These are phyloP conservation scores for Oscheius sp. DNA, from an alignment of 2,888 invertebrate genomes.

Conservation along the genomic window DNA sequence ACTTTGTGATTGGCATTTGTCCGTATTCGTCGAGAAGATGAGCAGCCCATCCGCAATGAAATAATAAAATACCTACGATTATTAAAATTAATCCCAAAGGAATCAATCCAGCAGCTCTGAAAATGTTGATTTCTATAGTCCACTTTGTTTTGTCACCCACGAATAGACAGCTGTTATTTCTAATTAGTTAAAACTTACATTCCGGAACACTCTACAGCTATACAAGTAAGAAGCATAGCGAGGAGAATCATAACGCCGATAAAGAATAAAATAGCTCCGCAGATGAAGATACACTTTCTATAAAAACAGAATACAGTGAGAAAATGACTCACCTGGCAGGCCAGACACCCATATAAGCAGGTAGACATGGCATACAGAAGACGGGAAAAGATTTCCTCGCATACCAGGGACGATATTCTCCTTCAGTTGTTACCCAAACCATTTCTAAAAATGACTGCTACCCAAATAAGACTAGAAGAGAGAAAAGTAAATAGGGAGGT, in stretches of 20 bases:
- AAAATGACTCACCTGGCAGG: constrained; percentile 49
- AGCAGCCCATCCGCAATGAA: constrained; percentile 70
- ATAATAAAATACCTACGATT: constrained; percentile 66
- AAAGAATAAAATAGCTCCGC: constrained; percentile 65
- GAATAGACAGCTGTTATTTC: constrained; percentile 13
- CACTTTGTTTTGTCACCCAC: neutral
- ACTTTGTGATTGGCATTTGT: constrained; percentile 59
- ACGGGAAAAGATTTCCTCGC: constrained; percentile 60
- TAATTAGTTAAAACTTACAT: constrained; percentile 50
- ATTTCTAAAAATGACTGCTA: constrained; percentile 1
- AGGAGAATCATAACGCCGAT: constrained; percentile 67
- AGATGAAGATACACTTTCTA: constrained; percentile 63
- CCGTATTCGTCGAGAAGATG: constrained; percentile 67
- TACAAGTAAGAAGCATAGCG: constrained; percentile 65
- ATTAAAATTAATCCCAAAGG: constrained; percentile 68
- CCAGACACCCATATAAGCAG: constrained; percentile 67
- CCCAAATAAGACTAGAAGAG: neutral
- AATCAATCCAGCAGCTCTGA: constrained; percentile 62
- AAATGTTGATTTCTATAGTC: neutral
- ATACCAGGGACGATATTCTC: constrained; percentile 69
- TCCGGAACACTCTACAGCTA: constrained; percentile 66
- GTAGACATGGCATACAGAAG: constrained; percentile 69
- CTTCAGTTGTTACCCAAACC: constrained; percentile 29
- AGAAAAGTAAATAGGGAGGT: neutral
- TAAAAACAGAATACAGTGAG: neutral